These are phyloP conservation scores for Climacteris rufus DNA, from an alignment of 2,113 vertebrate genomes.

Conservation along the genomic window DNA sequence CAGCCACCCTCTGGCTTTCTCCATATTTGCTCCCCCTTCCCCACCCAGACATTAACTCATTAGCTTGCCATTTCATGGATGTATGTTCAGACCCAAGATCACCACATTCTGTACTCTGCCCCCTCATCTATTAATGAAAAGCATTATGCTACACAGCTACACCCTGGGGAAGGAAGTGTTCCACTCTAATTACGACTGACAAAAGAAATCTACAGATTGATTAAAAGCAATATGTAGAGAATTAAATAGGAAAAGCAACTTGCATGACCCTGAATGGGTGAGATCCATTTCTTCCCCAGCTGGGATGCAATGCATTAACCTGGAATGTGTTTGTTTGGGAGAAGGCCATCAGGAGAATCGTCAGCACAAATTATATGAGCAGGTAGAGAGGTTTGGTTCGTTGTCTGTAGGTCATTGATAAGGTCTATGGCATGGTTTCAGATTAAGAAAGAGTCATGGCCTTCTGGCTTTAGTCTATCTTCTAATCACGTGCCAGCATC, in stretches of 20 bases:
- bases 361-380: background rate
- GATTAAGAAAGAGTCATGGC: background rate
- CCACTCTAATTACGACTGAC: conserved; percentile 23
- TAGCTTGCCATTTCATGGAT: background rate
- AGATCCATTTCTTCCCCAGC: background rate
- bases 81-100: background rate
- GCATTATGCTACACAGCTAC: background rate
- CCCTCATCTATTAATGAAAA: conserved; percentile 1
- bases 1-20: background rate
- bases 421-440: background rate
- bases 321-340: background rate
- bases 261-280: background rate
- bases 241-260: background rate
- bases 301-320: background rate
- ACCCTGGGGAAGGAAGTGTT: conserved; percentile 30
- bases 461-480: background rate
- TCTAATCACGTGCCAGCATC: background rate
- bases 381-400: background rate
- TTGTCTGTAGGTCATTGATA: background rate
- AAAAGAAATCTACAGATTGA: conserved; percentile 45
- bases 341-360: background rate
- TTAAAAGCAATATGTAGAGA: conserved; percentile 5
- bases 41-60: conserved; percentile 16
- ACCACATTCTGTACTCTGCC: background rate
- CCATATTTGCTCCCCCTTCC: background rate